phyloP scores from a whole-genome alignment of 2,797 vertebrate genomes.

The Novumbra hubbsi region DNA sequence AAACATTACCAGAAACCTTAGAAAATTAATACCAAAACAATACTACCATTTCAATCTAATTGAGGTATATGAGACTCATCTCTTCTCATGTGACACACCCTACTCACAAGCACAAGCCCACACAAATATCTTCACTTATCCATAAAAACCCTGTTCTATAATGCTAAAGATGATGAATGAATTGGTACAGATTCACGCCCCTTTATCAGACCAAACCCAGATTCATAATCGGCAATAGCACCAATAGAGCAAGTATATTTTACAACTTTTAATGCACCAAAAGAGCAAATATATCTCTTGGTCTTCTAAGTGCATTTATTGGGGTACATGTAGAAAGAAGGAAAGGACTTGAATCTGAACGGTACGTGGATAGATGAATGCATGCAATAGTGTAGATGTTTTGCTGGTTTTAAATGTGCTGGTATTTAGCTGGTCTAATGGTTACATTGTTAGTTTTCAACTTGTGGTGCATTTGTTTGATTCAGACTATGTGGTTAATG shows the following conservation, averaged over 20 bases:
- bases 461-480: slow-evolving; percentile 48
- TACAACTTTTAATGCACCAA: too few species aligned
- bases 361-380: slow-evolving; percentile 49
- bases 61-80: too few species aligned
- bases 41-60: too few species aligned
- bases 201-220: neutral
- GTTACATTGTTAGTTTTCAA: too few species aligned
- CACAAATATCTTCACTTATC: slow-evolving; percentile 18
- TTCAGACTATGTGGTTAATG: slow-evolving; percentile 41
- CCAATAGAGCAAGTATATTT: neutral
- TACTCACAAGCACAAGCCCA: neutral
- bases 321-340: slow-evolving; percentile 13
- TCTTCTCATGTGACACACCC: too few species aligned
- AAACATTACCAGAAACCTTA: too few species aligned
- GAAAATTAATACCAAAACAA: too few species aligned
- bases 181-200: slow-evolving; percentile 13
- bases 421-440: too few species aligned
- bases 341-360: slow-evolving; percentile 23
- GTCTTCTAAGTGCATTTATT: slow-evolving; percentile 6
- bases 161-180: slow-evolving; percentile 16
- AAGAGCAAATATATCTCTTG: neutral
- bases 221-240: neutral
- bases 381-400: slow-evolving; percentile 5
- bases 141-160: slow-evolving; percentile 12
- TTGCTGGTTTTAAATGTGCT: too few species aligned